phyloP scores from a whole-genome alignment of 2,888 invertebrate species.

The Drosophila parthenogenetica region DNA sequence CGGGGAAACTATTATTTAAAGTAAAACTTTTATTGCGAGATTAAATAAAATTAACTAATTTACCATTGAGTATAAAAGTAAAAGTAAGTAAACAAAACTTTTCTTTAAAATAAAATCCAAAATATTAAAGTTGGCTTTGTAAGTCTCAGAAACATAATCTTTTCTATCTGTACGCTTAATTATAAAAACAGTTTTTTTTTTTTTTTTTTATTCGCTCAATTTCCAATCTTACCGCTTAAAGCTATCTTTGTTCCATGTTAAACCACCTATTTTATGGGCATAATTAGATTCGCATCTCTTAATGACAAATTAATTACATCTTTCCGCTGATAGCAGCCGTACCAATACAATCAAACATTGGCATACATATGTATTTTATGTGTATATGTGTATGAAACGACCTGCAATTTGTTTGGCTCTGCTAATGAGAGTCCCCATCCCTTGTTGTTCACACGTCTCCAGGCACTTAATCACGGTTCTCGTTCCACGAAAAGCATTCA shows the following conservation, averaged over 20 bases:
- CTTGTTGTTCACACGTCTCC: constrained; percentile 11
- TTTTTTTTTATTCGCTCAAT: too few relatives aligned
- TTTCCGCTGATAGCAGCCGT: constrained; percentile 1
- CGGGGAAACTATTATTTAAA: too few relatives aligned
- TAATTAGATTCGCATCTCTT: not conserved
- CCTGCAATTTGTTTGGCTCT: constrained; percentile 48
- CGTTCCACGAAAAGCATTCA: constrained; percentile 1
- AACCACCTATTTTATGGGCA: not conserved
- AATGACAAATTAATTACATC: constrained; percentile 20
- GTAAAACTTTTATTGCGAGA: too few relatives aligned
- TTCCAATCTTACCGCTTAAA: too few relatives aligned
- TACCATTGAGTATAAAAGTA: too few relatives aligned
- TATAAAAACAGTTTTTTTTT: too few relatives aligned
- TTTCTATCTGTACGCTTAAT: too few relatives aligned
- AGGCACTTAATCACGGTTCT: constrained; percentile 27
- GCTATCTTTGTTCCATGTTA: not conserved
- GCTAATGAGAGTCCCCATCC: constrained; percentile 6
- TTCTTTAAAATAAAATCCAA: too few relatives aligned
- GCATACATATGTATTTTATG: not conserved
- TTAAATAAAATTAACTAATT: too few relatives aligned
- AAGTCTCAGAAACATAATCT: too few relatives aligned
- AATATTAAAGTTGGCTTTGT: too few relatives aligned
- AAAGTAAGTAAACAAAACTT: too few relatives aligned
- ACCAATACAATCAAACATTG: not conserved
- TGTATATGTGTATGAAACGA: constrained; percentile 8